Base-by-base conservation (phyloP, 1,140 invertebrate genomes). In the Popillia japonica region DNA sequence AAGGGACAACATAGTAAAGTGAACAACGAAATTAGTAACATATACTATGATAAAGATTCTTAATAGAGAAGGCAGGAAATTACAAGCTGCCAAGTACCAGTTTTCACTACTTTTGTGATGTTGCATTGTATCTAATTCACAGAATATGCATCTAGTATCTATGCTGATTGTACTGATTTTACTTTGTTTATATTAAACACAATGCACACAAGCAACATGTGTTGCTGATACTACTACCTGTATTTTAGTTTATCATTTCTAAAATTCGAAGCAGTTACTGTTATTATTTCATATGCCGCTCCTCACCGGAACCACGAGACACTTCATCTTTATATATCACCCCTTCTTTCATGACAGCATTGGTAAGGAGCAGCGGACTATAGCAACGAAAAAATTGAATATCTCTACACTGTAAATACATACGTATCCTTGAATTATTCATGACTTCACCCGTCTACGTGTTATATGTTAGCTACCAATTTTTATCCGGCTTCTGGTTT, bases 401-500 rank as follows among this genome's bases (percentile, higher is more conserved):
- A 68, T 68, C 61, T 68, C 61, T 22, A 68, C 61, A 68, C 27
- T 27, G 61, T 68, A 68, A 68, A 68, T 68, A 68, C 61, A 22
- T 7, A 68, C 61, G 61, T 22, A 22, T 23, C 11, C 20, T 34
- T 68, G 61, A 68, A 68, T 68, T 68, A 68, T 68, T 68, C 61
- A 68, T 68, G 61, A 68, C 61, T 68, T 68, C 61, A 68, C 61
- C 61, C 61, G 61, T 68, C 61, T 68, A 68, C 61, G 61, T 68
- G 61, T 68, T 68, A 68, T 68, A 68, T 68, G 61, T 68, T 68
- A 68, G 61, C 61, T 68, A 68, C 61, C 61, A 68, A 68, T 68
- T 68, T 68, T 68, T 68, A 68, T 68, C 61, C 61, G 61, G 61
- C 61, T 68, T 68, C 61, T 68, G 61, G 61, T 27, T 68, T 68